Conservation (phyloP, 2,888 invertebrate species). For the Synergus gifuensis region DNA sequence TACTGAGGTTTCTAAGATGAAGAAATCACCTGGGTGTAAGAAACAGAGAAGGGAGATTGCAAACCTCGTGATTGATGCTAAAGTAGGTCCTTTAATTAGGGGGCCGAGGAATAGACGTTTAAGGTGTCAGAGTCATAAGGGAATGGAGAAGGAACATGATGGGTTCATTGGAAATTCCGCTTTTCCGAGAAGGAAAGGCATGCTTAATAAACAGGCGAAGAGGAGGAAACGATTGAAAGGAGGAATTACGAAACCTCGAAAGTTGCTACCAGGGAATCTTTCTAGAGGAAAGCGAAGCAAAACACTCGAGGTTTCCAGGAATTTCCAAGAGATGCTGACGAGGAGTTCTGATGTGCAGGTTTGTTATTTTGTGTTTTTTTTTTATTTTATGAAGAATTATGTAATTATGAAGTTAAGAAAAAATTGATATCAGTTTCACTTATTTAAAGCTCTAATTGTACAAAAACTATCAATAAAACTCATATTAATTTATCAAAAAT, state of each 20-base stretch:
- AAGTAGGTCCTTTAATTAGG: conserved; percentile 66
- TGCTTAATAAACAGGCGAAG: conserved; percentile 24
- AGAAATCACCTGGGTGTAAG: conserved; percentile 54
- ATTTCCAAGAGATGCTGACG: conserved; percentile 22
- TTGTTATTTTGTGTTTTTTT: background rate
- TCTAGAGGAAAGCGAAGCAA: conserved; percentile 14
- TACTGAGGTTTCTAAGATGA: conserved; percentile 32
- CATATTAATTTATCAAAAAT: background rate
- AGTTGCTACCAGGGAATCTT: conserved; percentile 49
- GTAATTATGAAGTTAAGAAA: no score
- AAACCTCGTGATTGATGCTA: conserved; percentile 71
- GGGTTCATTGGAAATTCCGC: conserved; percentile 40
- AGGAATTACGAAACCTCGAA: conserved; percentile 47
- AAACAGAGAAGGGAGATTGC: conserved; percentile 69
- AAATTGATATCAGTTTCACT: no score
- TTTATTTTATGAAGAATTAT: background rate
- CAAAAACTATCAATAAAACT: no score
- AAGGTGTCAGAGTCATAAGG: conserved; percentile 51
- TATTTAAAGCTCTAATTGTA: no score
- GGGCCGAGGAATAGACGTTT: conserved; percentile 63
- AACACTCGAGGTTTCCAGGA: conserved; percentile 1
- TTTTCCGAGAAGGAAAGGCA: conserved; percentile 25
- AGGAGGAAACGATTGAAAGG: conserved; percentile 39
- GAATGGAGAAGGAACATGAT: conserved; percentile 1
- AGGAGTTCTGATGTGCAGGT: conserved; percentile 25